phyloP scores from a whole-genome alignment of 2,888 invertebrate genomes.

The Drosophila paranaensis region DNA sequence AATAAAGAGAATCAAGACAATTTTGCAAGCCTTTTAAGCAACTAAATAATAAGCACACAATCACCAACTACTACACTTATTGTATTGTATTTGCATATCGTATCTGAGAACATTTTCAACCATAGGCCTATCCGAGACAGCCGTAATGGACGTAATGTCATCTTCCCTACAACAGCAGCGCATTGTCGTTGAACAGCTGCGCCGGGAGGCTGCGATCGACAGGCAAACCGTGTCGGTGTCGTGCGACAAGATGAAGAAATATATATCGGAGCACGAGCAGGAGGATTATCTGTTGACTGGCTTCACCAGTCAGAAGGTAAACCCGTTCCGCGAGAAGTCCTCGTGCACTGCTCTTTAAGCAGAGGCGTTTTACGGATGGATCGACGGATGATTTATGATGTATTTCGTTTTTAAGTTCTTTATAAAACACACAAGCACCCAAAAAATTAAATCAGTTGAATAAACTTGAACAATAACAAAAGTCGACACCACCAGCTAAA shows the following conservation, averaged over 20 bases:
- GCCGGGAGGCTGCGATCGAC: conserved; percentile 95
- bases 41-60: conserved; percentile 52
- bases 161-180: conserved; percentile 96
- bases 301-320: conserved; percentile 97
- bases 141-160: conserved; percentile 97
- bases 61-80: conserved; percentile 48
- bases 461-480: conserved; percentile 29
- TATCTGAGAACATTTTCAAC: conserved; percentile 85
- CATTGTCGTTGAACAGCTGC: conserved; percentile 95
- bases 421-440: conserved; percentile 27
- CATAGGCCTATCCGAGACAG: conserved; percentile 95
- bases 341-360: conserved; percentile 93
- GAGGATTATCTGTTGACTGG: conserved; percentile 97
- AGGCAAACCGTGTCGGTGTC: conserved; percentile 95
- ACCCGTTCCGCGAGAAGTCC: conserved; percentile 98
- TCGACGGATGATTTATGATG: conserved; percentile 6
- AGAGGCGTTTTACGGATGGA: conserved; percentile 14
- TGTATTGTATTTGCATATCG: conserved; percentile 63
- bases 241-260: conserved; percentile 97
- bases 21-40: conserved; percentile 5
- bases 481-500: conserved; percentile 41
- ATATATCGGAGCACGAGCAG: conserved; percentile 95
- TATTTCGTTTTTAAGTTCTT: conserved; percentile 42
- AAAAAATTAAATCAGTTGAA: conserved; percentile 28
- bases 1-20: conserved; percentile 5